phyloP scores from a whole-genome alignment of 2,113 vertebrate species.

The Prietella phreatophila region DNA sequence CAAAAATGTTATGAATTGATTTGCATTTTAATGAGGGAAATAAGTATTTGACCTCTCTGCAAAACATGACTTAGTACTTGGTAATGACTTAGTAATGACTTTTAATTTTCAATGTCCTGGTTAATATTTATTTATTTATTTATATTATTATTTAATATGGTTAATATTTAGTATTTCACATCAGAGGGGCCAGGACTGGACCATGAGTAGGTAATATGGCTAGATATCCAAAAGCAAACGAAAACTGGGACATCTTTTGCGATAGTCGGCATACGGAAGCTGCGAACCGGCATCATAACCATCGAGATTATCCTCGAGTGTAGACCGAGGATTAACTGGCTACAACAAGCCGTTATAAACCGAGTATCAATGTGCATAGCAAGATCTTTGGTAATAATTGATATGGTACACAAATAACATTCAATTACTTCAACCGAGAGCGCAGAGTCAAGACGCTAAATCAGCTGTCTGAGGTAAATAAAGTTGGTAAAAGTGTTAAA shows the following conservation, averaged over 20 bases:
- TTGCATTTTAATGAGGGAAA: no score
- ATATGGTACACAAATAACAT: neutral
- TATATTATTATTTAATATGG: no score
- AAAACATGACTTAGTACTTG: no score
- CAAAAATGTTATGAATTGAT: no score
- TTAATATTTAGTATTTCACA: neutral
- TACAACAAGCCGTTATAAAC: neutral
- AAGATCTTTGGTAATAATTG: neutral
- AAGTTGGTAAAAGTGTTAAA: neutral
- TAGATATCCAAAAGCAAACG: neutral
- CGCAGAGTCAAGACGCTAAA: neutral
- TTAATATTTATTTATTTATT: no score
- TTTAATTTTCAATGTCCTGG: no score
- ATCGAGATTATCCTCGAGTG: neutral
- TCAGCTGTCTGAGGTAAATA: neutral
- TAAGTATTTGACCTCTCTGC: no score
- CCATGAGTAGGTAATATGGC: no score
- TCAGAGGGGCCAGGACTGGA: neutral
- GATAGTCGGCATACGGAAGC: neutral
- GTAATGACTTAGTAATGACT: no score
- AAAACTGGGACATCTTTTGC: neutral
- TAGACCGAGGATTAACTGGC: neutral
- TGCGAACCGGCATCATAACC: neutral
- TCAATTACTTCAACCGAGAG: neutral
- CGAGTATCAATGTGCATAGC: neutral